Evolutionary conservation across 2,888 invertebrate genomes (phyloP).

Genomic region (Tipula unca): DNA sequence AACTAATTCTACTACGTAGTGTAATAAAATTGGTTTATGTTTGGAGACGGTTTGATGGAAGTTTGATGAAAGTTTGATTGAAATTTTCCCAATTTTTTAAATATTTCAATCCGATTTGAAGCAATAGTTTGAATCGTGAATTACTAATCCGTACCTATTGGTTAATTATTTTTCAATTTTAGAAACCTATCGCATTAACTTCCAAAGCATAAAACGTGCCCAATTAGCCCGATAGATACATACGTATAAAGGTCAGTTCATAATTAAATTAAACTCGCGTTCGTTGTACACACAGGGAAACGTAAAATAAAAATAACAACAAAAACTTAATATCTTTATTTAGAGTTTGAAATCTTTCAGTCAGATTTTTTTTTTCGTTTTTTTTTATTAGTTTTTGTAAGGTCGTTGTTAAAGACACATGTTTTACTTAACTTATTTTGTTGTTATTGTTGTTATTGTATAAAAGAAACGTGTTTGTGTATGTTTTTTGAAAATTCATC

Average conservation of each 20-base stretch:
- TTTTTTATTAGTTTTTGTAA: conserved; percentile 17
- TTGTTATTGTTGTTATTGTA: background rate
- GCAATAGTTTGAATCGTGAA: too few relatives aligned
- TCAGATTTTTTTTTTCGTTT: background rate
- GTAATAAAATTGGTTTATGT: too few relatives aligned
- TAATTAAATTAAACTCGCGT: background rate
- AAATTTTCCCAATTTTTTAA: too few relatives aligned
- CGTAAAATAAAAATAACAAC: background rate
- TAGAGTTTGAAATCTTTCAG: background rate
- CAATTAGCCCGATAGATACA: background rate
- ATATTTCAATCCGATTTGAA: too few relatives aligned
- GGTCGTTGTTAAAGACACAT: conserved; percentile 18
- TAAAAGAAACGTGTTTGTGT: background rate
- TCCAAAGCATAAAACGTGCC: background rate
- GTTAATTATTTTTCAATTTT: too few relatives aligned
- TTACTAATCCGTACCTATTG: too few relatives aligned
- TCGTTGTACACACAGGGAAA: background rate
- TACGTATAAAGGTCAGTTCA: background rate
- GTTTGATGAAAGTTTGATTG: background rate
- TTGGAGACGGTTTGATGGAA: too few relatives aligned
- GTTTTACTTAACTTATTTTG: background rate
- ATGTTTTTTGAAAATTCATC: background rate
- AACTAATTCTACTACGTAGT: too few relatives aligned
- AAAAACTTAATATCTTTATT: background rate
- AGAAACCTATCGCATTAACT: too few relatives aligned